phyloP scores from a whole-genome alignment of 2,113 vertebrate species.

The Tenebrosternarchus preto region DNA sequence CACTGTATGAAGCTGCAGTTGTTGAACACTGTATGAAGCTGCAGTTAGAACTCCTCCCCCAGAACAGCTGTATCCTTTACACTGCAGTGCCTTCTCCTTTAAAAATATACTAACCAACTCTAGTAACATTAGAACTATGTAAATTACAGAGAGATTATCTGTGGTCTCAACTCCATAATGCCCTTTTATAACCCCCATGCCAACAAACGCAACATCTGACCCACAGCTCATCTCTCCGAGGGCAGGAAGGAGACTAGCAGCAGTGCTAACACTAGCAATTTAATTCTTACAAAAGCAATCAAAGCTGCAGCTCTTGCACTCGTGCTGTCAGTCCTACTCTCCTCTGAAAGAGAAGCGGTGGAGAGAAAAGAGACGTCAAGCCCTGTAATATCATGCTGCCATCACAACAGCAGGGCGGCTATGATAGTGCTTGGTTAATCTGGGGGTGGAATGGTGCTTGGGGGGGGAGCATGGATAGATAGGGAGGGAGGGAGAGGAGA shows the following conservation, averaged over 20 bases:
- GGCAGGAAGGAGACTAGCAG: neutral
- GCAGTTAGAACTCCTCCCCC: neutral
- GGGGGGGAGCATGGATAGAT: neutral
- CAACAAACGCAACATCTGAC: constrained; percentile 32
- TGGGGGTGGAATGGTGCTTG: constrained; percentile 17
- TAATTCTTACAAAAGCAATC: constrained; percentile 43
- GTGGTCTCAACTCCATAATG: neutral
- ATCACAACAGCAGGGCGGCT: constrained; percentile 20
- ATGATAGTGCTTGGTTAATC: constrained; percentile 37
- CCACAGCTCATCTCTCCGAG: constrained; percentile 3
- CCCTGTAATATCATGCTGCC: constrained; percentile 47
- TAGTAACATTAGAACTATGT: neutral
- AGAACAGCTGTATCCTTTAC: no score
- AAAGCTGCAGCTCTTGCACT: constrained; percentile 8
- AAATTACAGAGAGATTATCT: constrained; percentile 38
- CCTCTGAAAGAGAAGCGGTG: constrained; percentile 49
- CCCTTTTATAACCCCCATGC: neutral
- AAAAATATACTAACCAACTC: neutral
- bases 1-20: no score
- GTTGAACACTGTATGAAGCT: no score
- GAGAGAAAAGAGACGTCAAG: constrained; percentile 59
- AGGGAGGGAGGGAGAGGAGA: neutral
- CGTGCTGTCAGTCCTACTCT: constrained; percentile 55
- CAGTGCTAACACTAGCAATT: constrained; percentile 17
- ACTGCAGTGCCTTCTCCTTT: neutral